Percentiles rank a stretch among this genome's conserved stretches.
Evolutionary conservation across 2,797 vertebrate genomes (phyloP).

Genomic region (Karalla daura): DNA sequence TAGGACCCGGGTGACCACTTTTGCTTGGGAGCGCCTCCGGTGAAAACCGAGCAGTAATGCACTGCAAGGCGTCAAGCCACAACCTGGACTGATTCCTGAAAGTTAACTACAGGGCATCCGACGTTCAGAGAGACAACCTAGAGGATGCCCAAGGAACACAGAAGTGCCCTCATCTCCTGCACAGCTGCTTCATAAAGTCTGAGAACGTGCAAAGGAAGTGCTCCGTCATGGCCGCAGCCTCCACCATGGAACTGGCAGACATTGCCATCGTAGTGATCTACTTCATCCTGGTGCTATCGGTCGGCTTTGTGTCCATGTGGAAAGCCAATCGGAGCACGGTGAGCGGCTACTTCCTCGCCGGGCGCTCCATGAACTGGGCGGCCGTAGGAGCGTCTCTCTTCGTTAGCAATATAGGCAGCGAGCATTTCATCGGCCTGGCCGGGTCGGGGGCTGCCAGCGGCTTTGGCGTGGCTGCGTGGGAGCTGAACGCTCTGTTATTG

Average conservation of each 20-base stretch:
- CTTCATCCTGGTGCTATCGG: slow-evolving; percentile 90
- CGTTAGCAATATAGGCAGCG: slow-evolving; percentile 98
- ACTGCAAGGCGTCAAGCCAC: neutral
- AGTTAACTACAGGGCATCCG: neutral
- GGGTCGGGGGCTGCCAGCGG: slow-evolving; percentile 94
- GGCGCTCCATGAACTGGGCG: slow-evolving; percentile 94
- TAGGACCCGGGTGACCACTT: slow-evolving; percentile 23
- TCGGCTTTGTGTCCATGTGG: slow-evolving; percentile 94
- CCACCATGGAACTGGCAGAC: slow-evolving; percentile 89
- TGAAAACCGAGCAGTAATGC: neutral
- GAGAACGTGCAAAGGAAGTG: neutral
- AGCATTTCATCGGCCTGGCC: slow-evolving; percentile 97
- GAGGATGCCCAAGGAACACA: neutral
- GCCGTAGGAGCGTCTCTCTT: slow-evolving; percentile 94
- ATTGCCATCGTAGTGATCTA: slow-evolving; percentile 91
- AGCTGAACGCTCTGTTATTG: slow-evolving; percentile 92
- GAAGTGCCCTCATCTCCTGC: neutral
- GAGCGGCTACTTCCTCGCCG: slow-evolving; percentile 95
- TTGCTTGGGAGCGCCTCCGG: neutral
- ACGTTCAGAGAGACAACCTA: neutral
- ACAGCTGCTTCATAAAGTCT: neutral
- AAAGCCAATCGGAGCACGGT: slow-evolving; percentile 93
- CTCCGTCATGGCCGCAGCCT: slow-evolving; percentile 26
- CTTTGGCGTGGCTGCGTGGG: slow-evolving; percentile 94
- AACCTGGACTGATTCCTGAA: neutral